Evolutionary conservation across 30 jellyfish, hydroid and myxozoan species (phyloP).

Genomic region (Turritopsis dohrnii): DNA sequence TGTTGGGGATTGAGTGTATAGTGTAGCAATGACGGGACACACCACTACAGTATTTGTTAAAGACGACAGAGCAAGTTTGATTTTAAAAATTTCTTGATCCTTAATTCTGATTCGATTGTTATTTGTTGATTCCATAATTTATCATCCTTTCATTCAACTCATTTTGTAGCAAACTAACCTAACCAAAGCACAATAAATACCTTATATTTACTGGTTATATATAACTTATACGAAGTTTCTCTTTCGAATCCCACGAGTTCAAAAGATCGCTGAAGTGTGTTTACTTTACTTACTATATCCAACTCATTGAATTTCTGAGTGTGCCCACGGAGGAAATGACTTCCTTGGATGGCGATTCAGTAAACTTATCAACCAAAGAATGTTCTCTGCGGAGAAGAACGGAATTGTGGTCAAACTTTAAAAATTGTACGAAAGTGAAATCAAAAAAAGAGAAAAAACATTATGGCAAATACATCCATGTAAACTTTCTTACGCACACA

Average conservation of each 20-base stretch:
- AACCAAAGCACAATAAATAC: background rate
- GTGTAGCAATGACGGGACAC: constrained; percentile 71
- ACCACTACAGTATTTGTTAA: constrained; percentile 77
- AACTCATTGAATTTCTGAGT: background rate
- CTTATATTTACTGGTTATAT: background rate
- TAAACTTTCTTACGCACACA: no score
- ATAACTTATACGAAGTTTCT: no score
- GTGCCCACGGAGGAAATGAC: background rate
- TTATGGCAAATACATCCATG: no score
- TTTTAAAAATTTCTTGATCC: constrained; percentile 74
- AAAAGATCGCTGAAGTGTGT: background rate
- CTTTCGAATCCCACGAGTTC: background rate
- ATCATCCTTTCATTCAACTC: constrained; percentile 5
- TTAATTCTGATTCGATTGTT: constrained; percentile 27
- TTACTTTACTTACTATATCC: background rate
- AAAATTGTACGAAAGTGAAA: background rate
- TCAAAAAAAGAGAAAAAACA: background rate
- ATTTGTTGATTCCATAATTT: background rate
- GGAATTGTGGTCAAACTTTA: background rate
- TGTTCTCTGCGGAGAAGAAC: background rate
- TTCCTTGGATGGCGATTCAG: background rate
- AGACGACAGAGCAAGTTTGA: constrained; percentile 73
- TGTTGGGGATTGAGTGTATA: constrained; percentile 60
- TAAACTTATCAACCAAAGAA: background rate
- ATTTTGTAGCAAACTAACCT: background rate